Percentiles rank a stretch among this genome's conserved stretches.
phyloP scores from a whole-genome alignment of 2,888 invertebrate species.

The Oligia strigilis region DNA sequence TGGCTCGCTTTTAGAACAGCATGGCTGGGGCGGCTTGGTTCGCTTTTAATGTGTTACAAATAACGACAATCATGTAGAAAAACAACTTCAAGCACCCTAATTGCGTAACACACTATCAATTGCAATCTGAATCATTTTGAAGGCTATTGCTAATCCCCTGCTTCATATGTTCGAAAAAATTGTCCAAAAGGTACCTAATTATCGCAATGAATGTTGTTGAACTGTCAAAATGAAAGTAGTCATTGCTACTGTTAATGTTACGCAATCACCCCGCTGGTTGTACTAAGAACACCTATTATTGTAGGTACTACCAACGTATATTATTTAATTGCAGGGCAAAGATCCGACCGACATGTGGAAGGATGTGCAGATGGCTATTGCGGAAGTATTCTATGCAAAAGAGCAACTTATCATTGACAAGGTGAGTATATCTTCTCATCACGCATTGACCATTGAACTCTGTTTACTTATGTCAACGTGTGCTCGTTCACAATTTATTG shows the following conservation, averaged over 20 bases:
- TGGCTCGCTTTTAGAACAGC: not conserved
- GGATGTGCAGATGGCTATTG: constrained; percentile 95
- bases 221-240: too few relatives aligned
- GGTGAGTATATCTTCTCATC: constrained; percentile 74
- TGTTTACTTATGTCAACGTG: not conserved
- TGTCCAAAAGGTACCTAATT: too few relatives aligned
- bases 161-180: too few relatives aligned
- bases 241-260: too few relatives aligned
- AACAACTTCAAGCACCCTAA: too few relatives aligned
- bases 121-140: too few relatives aligned
- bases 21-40: not conserved
- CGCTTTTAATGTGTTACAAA: not conserved
- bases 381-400: constrained; percentile 92
- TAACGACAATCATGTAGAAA: not conserved
- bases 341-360: constrained; percentile 94
- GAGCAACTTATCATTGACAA: constrained; percentile 93
- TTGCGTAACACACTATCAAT: too few relatives aligned
- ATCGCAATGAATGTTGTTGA: too few relatives aligned
- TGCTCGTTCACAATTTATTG: not conserved
- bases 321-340: constrained; percentile 88
- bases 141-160: too few relatives aligned
- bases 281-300: not conserved
- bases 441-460: not conserved
- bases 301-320: not conserved
- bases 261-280: too few relatives aligned